Evolutionary conservation across 2,797 vertebrate species (phyloP).

Genomic region (Cuniculus paca): DNA sequence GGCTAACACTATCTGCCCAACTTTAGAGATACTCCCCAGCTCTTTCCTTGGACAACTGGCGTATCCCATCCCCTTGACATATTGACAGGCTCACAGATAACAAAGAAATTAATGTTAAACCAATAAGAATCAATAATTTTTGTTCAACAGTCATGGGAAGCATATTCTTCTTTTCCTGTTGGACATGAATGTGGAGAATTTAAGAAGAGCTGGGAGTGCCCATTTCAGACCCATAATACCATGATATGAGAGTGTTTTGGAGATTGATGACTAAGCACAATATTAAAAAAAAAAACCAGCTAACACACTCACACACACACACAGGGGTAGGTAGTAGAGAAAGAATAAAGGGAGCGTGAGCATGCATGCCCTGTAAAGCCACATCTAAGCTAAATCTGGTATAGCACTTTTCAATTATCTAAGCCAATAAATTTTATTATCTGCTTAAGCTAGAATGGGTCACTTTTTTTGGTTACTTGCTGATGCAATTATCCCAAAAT

Average conservation of each 20-base stretch:
- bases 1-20: too few species aligned
- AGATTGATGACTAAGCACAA: neutral
- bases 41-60: neutral
- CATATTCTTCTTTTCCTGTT: neutral
- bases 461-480: neutral
- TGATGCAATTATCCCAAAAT: slow-evolving; percentile 41
- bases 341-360: neutral
- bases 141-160: neutral
- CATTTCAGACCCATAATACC: neutral
- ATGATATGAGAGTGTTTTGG: neutral
- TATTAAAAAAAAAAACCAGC: neutral
- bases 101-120: neutral
- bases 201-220: neutral
- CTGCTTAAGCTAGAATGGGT: neutral
- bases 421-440: neutral
- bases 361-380: neutral
- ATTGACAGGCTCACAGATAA: neutral
- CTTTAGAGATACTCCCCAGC: neutral
- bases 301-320: neutral
- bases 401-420: neutral
- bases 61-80: too few species aligned
- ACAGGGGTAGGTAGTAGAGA: neutral
- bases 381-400: neutral
- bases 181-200: neutral
- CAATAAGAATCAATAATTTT: neutral